A percentile compares a stretch with the other conserved stretches of the same genome.
phyloP scores from a whole-genome alignment of 2,888 invertebrate genomes.

The Schizaphis graminum region DNA sequence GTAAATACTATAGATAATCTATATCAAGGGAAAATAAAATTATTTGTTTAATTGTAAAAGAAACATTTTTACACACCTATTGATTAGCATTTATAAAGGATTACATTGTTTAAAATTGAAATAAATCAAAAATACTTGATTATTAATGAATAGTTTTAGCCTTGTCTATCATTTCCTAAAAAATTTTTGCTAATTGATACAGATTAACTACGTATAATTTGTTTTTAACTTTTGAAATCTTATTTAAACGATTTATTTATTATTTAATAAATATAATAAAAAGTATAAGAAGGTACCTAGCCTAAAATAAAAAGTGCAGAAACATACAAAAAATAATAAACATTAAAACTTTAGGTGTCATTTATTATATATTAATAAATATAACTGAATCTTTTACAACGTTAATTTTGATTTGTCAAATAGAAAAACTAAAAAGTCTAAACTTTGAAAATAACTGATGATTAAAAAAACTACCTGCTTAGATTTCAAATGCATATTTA shows the following conservation, averaged over 20 bases:
- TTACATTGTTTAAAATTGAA: neutral
- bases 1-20: neutral
- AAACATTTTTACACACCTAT: neutral
- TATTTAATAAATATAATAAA: neutral
- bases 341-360: neutral
- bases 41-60: neutral
- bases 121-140: neutral
- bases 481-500: neutral
- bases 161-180: neutral
- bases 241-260: neutral
- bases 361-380: neutral
- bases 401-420: neutral
- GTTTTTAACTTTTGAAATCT: neutral
- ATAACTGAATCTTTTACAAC: neutral
- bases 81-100: neutral
- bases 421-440: neutral
- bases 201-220: neutral
- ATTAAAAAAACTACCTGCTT: neutral
- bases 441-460: neutral
- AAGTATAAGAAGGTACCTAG: neutral
- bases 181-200: neutral
- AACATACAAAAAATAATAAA: neutral
- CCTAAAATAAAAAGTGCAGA: neutral
- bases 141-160: neutral
- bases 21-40: neutral